Conservation (phyloP, 2,888 invertebrate genomes). For the Erebia ligea region DNA sequence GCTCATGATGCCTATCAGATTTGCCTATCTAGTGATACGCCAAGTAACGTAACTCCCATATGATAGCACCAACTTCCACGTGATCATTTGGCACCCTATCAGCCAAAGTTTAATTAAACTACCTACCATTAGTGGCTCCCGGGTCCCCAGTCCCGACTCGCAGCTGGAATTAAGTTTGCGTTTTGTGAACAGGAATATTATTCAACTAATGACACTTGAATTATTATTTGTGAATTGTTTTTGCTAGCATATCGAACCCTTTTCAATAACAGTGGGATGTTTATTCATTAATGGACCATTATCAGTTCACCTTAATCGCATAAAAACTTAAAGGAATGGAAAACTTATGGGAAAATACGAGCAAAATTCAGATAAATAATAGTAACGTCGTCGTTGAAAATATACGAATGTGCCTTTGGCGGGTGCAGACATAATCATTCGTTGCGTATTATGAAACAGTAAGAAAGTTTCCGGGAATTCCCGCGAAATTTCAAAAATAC, state of each 20-base stretch:
- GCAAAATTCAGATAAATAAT: no score
- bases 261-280: not conserved
- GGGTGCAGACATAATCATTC: no score
- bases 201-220: constrained; percentile 20
- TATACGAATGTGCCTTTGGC: no score
- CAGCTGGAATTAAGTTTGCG: constrained; percentile 25
- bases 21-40: not conserved
- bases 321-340: no score
- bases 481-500: no score
- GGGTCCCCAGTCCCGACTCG: constrained; percentile 16
- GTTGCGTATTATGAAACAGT: no score
- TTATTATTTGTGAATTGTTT: constrained; percentile 2
- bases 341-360: no score
- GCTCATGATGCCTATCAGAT: not conserved
- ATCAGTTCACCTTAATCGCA: no score
- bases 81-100: constrained; percentile 44
- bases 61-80: constrained; percentile 16
- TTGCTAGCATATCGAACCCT: not conserved
- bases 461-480: no score
- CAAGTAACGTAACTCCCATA: not conserved
- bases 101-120: constrained; percentile 51
- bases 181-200: constrained; percentile 26
- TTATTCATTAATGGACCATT: not conserved
- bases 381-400: no score
- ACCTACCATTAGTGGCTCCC: constrained; percentile 45